Evolutionary conservation across 2,888 invertebrate species (phyloP).

Genomic region (Nezara viridula): DNA sequence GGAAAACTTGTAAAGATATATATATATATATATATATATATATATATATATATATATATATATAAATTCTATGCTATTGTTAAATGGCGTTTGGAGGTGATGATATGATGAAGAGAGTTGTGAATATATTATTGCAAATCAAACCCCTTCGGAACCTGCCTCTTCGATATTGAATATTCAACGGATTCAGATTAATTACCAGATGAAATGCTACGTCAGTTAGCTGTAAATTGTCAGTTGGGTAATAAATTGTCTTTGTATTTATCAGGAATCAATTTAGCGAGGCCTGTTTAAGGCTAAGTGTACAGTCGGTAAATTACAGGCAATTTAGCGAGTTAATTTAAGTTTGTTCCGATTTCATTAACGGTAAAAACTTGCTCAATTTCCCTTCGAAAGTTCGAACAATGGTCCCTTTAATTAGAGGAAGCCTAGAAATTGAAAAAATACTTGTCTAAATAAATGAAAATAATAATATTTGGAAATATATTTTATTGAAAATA

Average conservation of each 20-base stretch:
- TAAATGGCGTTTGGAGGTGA: no score
- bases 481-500: no score
- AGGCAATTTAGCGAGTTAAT: background rate
- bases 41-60: no score
- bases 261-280: background rate
- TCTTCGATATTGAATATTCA: conserved; percentile 1
- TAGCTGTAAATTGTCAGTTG: conserved; percentile 3
- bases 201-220: background rate
- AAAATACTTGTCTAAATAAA: background rate
- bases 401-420: background rate
- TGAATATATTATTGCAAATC: background rate
- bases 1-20: no score
- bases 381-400: background rate
- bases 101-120: background rate
- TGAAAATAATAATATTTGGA: background rate
- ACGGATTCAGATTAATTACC: background rate
- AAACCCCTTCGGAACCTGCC: background rate
- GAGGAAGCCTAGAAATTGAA: background rate
- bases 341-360: background rate
- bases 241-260: conserved; percentile 18
- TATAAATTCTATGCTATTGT: no score
- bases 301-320: background rate
- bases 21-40: no score
- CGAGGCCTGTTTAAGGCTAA: background rate
- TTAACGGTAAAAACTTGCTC: background rate